Evolutionary conservation across 2,888 invertebrate genomes (phyloP).

Genomic region (Plagiodera versicolora): DNA sequence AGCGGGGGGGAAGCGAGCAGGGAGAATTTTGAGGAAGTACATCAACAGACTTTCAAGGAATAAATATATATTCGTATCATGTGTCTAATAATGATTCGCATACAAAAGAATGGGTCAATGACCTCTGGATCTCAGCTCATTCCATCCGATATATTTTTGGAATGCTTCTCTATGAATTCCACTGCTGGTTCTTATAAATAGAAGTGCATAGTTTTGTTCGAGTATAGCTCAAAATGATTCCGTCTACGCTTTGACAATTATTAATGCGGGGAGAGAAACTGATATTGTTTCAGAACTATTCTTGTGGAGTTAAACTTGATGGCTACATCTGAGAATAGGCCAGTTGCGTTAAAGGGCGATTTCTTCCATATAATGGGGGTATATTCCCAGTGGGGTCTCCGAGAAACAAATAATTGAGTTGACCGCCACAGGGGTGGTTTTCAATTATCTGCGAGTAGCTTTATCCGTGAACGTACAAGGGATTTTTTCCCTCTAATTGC

Average conservation of each 20-base stretch:
- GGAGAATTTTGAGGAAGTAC: not conserved
- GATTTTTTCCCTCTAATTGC: not conserved
- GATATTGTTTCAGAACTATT: no score
- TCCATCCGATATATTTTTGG: not conserved
- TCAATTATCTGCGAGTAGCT: not conserved
- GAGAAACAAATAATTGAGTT: not conserved
- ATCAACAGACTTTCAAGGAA: not conserved
- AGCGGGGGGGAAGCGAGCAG: constrained; percentile 1
- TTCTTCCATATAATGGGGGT: not conserved
- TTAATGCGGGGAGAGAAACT: no score
- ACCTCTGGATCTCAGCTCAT: not conserved
- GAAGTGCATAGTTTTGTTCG: not conserved
- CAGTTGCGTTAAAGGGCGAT: not conserved
- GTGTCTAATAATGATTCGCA: not conserved
- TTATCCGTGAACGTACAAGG: not conserved
- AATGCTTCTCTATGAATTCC: not conserved
- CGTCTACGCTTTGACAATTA: not conserved
- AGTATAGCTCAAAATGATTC: not conserved
- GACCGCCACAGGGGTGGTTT: not conserved
- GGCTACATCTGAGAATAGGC: no score
- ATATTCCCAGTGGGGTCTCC: not conserved
- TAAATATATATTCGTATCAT: not conserved
- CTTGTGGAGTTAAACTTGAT: no score
- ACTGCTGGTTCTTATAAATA: not conserved
- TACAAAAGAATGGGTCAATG: not conserved